A percentile compares a stretch with the other conserved stretches of the same genome.
Evolutionary conservation across 2,113 vertebrate species (phyloP).

Genomic region (Myotis brandtii): DNA sequence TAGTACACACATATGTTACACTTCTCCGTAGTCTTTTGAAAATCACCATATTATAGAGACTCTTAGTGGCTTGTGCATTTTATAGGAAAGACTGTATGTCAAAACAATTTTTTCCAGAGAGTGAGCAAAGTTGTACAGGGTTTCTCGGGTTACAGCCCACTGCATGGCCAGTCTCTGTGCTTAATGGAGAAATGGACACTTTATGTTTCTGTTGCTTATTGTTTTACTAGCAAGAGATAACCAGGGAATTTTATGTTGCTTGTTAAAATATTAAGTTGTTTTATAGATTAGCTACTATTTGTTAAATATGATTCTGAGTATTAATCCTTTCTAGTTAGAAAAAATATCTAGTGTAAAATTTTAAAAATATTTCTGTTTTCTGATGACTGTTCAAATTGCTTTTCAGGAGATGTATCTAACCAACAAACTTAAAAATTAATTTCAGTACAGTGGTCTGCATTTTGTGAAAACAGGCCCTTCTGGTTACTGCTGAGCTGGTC

Average conservation of each 20-base stretch:
- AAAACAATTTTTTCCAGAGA: conserved; percentile 79
- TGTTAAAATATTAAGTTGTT: conserved; percentile 64
- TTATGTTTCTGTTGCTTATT: conserved; percentile 49
- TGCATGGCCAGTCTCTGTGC: conserved; percentile 59
- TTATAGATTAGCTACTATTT: conserved; percentile 23
- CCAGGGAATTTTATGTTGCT: conserved; percentile 63
- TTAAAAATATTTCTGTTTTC: neutral
- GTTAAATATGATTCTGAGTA: conserved; percentile 47
- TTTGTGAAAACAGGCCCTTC: conserved; percentile 54
- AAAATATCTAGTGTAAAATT: neutral
- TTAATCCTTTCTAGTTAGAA: conserved; percentile 59
- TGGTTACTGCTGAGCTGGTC: neutral
- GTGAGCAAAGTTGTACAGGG: conserved; percentile 69
- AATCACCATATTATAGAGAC: neutral
- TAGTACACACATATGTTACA: neutral
- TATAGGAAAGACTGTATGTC: conserved; percentile 68
- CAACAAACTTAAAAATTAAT: conserved; percentile 6
- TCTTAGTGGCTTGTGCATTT: conserved; percentile 52
- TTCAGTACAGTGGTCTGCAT: neutral
- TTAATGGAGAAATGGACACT: conserved; percentile 70
- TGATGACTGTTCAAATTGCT: conserved; percentile 16
- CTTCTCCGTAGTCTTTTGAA: conserved; percentile 57
- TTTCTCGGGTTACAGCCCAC: neutral
- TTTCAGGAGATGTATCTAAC: conserved; percentile 6
- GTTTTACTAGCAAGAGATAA: conserved; percentile 63